Base-by-base conservation (phyloP, 1,140 invertebrate genomes). In the Sminthurides bifidus region DNA sequence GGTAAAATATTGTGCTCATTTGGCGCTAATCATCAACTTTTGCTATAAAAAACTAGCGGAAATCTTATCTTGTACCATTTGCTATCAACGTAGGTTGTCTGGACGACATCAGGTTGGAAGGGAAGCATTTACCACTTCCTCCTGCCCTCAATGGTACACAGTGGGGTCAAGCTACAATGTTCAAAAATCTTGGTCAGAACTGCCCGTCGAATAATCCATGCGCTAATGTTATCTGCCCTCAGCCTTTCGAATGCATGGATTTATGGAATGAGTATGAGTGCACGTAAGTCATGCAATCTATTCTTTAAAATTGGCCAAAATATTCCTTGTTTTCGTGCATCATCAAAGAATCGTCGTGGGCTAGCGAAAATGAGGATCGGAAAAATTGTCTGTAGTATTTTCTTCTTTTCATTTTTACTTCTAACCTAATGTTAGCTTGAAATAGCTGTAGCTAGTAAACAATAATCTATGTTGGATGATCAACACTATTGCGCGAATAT, bases 261-360 rank as follows among this genome's bases (percentile, higher is more conserved):
- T 78, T 95, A 0, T 98, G 92, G 92, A 91, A 88, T 72, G 84
- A 89, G 72, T 90, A 91, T 66, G 92, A 95, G 67, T 98, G 92
- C 89, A 92, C 88, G 92, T 96, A 75, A 84, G 87, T 82, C 67
- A 68, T 56, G 12, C 46, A 41, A 26, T 41, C 27, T 10, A 40
- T 45, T 3, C n/a, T n/a, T n/a, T n/a, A n/a, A n/a, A n/a, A 29
- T 48, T 35, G n/a, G n/a, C n/a, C n/a, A n/a, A n/a, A n/a, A n/a
- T n/a, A n/a, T n/a, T n/a, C n/a, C n/a, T n/a, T n/a, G n/a, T n/a
- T n/a, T n/a, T n/a, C n/a, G n/a, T n/a, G n/a, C n/a, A n/a, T n/a
- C n/a, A n/a, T n/a, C n/a, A n/a, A n/a, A n/a, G n/a, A n/a, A n/a
- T n/a, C n/a, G n/a, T n/a, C n/a, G n/a, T n/a, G n/a, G n/a, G n/a